Base-by-base conservation (phyloP, 2,888 invertebrate genomes). In the Cantharis rustica region DNA sequence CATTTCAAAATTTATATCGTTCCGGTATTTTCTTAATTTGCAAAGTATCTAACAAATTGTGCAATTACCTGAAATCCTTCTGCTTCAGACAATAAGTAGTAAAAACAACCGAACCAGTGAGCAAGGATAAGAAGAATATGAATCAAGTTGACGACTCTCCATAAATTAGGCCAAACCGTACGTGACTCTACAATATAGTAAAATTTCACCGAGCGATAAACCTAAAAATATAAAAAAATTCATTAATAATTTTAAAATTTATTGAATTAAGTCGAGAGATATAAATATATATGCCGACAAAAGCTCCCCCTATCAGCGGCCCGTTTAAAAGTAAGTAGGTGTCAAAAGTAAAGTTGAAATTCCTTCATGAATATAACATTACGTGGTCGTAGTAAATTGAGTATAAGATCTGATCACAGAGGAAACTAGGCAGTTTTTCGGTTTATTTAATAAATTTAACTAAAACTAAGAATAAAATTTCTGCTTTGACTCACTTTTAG, bases 21-120 rank as follows among this genome's bases (percentile, higher is more conserved):
- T 9, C 23, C 23, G 16, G 62, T 16, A 63, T 17, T 63, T 63
- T 63, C 16, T 63, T 63, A 63, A 63, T 63, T 63, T 63, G 17
- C 63, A 63, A 63, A 63, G 17, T 63, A 17, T 63, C 13, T 63
- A 47, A 23, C 15, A 20, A 23, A 23, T 23, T 26, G 68, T 68
- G 27, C 27, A 74, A 72, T 89, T 78, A 93, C 93, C 91, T 93
- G 92, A 88, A 96, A 96, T 16, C 94, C 95, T 88, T 97, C 96
- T 76, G 95, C 95, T 87, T 98, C 96, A 7, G 97, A 97, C 75
- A 98, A 92, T 85, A 98, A 90, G 89, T 95, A 98, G 90, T 98
- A 98, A 91, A 98, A 98, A 89, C 98, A 98, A 75, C 98, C 98
- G 88, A 98, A 98, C 98, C 98, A 98, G 88, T 98, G 98, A 71